These are phyloP conservation scores for Allophyes oxyacanthae DNA, from an alignment of 2,888 invertebrate species.

Conservation along the genomic window DNA sequence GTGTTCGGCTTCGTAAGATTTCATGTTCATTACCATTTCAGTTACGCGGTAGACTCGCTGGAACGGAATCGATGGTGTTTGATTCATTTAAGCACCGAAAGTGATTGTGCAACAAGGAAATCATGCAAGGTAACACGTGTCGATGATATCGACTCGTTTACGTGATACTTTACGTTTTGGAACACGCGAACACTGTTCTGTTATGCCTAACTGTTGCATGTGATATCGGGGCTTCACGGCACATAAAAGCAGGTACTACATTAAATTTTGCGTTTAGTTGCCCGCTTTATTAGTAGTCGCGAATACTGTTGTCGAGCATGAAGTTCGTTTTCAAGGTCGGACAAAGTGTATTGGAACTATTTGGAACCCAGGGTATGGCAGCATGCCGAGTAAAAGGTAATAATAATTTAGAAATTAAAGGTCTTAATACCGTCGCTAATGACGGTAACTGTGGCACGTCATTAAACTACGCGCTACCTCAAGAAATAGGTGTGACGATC, in stretches of 20 bases:
- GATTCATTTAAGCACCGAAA: conserved; percentile 52
- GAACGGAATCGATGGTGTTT: conserved; percentile 42
- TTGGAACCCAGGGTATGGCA: too few species aligned
- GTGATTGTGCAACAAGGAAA: conserved; percentile 68
- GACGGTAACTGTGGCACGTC: too few species aligned
- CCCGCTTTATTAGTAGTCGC: conserved; percentile 8
- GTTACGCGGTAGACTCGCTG: conserved; percentile 19
- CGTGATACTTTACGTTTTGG: conserved; percentile 58
- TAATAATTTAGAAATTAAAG: too few species aligned
- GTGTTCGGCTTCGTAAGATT: too few species aligned
- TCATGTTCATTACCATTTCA: too few species aligned
- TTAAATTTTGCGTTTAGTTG: conserved; percentile 50
- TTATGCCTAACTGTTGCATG: conserved; percentile 79
- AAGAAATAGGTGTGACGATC: not conserved
- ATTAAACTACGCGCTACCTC: too few species aligned
- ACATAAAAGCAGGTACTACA: conserved; percentile 51
- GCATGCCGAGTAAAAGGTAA: too few species aligned
- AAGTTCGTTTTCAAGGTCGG: too few species aligned
- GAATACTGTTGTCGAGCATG: conserved; percentile 6
- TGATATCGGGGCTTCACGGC: conserved; percentile 64
- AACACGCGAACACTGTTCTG: conserved; percentile 74
- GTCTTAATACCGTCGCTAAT: too few species aligned
- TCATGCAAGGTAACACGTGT: conserved; percentile 33
- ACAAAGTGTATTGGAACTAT: too few species aligned
- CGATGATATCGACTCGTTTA: conserved; percentile 49